These are phyloP conservation scores for Mirounga angustirostris DNA, from an alignment of 2,113 vertebrate species.

Conservation along the genomic window DNA sequence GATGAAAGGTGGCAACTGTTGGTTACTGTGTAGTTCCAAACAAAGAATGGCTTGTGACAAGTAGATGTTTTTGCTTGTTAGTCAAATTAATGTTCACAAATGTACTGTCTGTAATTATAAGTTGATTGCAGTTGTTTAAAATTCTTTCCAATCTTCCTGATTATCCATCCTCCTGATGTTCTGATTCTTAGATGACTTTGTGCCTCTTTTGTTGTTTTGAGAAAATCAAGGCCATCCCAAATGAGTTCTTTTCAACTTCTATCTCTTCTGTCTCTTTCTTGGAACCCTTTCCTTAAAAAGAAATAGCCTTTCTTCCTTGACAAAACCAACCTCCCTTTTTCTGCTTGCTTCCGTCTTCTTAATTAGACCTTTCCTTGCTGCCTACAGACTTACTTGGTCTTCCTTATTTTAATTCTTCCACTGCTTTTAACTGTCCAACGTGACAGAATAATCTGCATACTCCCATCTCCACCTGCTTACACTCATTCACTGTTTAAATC, in stretches of 20 bases:
- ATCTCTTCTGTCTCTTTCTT: not conserved
- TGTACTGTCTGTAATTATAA: not conserved
- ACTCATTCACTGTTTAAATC: not conserved
- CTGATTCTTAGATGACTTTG: not conserved
- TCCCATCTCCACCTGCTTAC: not conserved
- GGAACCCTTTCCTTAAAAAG: conserved; percentile 2
- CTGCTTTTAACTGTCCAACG: conserved; percentile 15
- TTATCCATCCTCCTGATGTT: conserved; percentile 6
- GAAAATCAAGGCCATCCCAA: not conserved
- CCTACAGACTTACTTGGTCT: not conserved
- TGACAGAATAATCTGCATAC: not conserved
- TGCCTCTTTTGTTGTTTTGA: not conserved
- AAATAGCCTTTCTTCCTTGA: not conserved
- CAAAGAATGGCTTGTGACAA: conserved; percentile 20
- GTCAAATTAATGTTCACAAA: conserved; percentile 23
- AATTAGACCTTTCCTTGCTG: not conserved
- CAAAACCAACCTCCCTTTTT: not conserved
- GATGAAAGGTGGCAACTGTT: not conserved
- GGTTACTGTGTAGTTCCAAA: not conserved
- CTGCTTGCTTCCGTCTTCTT: conserved; percentile 5
- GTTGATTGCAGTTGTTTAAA: not conserved
- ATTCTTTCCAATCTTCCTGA: not conserved
- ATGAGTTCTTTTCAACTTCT: not conserved
- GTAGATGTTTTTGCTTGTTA: conserved; percentile 42
- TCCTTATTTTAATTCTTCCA: not conserved